Evolutionary conservation across 2,797 vertebrate genomes (phyloP).

Genomic region (Ceryle rudis): DNA sequence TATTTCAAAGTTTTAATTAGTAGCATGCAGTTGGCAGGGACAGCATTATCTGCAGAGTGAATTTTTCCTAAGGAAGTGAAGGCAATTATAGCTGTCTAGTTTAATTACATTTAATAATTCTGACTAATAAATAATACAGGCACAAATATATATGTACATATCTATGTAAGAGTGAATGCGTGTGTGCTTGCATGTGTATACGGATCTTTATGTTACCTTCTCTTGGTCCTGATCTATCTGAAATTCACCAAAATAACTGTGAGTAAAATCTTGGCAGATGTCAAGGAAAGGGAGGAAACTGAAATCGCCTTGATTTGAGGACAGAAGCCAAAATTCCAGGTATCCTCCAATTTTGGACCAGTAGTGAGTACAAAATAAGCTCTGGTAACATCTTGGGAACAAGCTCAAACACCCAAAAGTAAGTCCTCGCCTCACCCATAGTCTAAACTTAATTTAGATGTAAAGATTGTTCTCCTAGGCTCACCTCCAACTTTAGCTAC

Average conservation of each 20-base stretch:
- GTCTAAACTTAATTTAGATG: conserved; percentile 7
- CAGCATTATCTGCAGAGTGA: conserved; percentile 5
- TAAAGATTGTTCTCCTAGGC: conserved; percentile 45
- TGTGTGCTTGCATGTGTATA: not conserved
- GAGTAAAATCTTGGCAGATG: not conserved
- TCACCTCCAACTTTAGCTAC: conserved; percentile 30
- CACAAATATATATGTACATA: not conserved
- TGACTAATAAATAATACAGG: conserved; percentile 18
- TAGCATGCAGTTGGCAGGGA: conserved; percentile 58
- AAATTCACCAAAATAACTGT: not conserved
- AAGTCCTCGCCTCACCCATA: not conserved
- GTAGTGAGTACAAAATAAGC: not conserved
- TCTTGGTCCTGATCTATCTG: not conserved
- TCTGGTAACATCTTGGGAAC: not conserved
- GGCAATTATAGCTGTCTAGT: conserved; percentile 51
- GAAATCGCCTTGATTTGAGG: not conserved
- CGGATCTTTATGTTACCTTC: not conserved
- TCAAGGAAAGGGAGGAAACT: not conserved
- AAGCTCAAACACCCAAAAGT: not conserved
- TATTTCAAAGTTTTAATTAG: conserved; percentile 65
- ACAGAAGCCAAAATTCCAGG: conserved; percentile 9
- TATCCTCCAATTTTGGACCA: not conserved
- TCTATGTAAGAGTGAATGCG: not conserved
- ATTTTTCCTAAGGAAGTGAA: conserved; percentile 65
- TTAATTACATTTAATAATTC: conserved; percentile 40